Evolutionary conservation across 2,888 invertebrate species (phyloP).

Genomic region (Plebejus anna): DNA sequence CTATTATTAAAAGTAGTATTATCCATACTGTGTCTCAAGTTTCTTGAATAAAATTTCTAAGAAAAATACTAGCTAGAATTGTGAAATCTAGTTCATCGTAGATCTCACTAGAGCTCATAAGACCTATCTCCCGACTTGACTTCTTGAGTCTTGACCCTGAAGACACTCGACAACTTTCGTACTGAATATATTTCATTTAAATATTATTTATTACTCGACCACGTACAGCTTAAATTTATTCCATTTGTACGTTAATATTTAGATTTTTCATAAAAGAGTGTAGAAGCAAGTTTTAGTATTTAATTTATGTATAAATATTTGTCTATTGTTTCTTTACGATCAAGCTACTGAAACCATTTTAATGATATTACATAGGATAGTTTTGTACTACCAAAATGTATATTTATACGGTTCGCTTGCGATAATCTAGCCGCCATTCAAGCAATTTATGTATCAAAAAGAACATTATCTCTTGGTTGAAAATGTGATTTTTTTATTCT

Average conservation of each 20-base stretch:
- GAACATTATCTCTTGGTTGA: too few species aligned
- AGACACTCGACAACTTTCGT: background rate
- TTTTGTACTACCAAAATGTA: too few species aligned
- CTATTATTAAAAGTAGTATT: too few species aligned
- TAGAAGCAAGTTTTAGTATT: too few species aligned
- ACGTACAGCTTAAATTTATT: background rate
- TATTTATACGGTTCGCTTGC: too few species aligned
- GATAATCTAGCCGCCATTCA: too few species aligned
- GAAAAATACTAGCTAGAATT: slow-evolving; percentile 22
- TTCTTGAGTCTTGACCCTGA: slow-evolving; percentile 10
- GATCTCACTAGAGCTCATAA: slow-evolving; percentile 1
- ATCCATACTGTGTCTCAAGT: background rate
- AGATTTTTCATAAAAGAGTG: background rate
- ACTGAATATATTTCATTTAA: slow-evolving; percentile 11
- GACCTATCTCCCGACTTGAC: background rate
- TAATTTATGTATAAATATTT: too few species aligned
- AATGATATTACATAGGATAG: too few species aligned
- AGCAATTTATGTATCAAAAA: too few species aligned
- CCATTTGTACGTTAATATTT: background rate
- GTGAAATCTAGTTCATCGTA: background rate
- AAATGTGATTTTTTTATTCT: too few species aligned
- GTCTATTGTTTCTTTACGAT: too few species aligned
- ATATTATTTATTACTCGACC: slow-evolving; percentile 6
- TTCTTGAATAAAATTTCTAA: background rate
- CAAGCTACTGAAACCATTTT: too few species aligned